phyloP scores from a whole-genome alignment of 2,797 vertebrate genomes.

The Sarcoramphus papa region DNA sequence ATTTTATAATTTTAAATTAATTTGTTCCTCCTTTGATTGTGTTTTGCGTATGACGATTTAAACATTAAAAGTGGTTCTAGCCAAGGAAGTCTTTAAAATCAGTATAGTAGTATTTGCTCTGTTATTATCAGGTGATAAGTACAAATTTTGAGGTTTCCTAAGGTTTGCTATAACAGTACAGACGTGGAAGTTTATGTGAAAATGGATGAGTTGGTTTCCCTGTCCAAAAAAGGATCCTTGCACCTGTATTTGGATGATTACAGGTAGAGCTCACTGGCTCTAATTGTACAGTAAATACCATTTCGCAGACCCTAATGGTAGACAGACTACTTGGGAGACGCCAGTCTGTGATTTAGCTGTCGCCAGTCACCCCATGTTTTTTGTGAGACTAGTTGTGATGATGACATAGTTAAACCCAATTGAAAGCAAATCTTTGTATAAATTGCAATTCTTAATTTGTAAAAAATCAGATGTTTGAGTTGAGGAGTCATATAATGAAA shows the following conservation, averaged over 20 bases:
- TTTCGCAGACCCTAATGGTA: constrained; percentile 90
- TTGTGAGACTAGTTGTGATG: constrained; percentile 81
- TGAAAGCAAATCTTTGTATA: constrained; percentile 84
- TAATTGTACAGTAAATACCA: constrained; percentile 97
- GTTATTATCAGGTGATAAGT: background rate
- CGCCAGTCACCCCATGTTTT: constrained; percentile 86
- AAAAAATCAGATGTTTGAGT: constrained; percentile 57
- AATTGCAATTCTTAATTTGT: constrained; percentile 85
- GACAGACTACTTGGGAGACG: constrained; percentile 87
- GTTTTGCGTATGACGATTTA: constrained; percentile 77
- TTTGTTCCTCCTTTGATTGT: constrained; percentile 13
- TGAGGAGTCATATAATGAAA: constrained; percentile 52
- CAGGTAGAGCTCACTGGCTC: constrained; percentile 89
- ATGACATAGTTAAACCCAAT: constrained; percentile 84
- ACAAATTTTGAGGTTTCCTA: constrained; percentile 70
- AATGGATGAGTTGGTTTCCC: constrained; percentile 86
- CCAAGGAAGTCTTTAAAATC: constrained; percentile 56
- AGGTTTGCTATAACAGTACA: constrained; percentile 74
- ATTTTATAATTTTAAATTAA: constrained; percentile 15
- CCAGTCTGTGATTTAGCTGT: constrained; percentile 93
- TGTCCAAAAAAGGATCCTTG: constrained; percentile 81
- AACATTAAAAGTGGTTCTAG: constrained; percentile 73
- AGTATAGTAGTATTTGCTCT: background rate
- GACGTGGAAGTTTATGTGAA: constrained; percentile 83
- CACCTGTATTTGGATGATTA: constrained; percentile 95